Conservation (phyloP, 2,113 vertebrate genomes). For the Alligator sinensis region DNA sequence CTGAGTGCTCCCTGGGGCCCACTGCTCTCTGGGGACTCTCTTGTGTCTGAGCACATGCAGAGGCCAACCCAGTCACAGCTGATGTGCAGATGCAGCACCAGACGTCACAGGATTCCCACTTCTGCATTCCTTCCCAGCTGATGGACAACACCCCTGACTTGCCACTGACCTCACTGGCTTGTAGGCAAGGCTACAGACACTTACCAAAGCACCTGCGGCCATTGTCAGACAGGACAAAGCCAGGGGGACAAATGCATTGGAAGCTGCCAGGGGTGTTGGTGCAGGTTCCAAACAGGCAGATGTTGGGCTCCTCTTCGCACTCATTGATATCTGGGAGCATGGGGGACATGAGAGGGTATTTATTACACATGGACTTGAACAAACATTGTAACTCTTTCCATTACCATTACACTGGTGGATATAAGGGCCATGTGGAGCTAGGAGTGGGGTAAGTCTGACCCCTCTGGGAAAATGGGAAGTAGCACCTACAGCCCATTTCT, state of each 20-base stretch:
- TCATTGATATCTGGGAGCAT: conserved; percentile 88
- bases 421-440: neutral
- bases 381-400: neutral
- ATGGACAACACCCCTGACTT: neutral
- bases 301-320: conserved; percentile 89
- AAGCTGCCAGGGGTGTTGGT: conserved; percentile 92
- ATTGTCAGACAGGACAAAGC: conserved; percentile 91
- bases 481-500: neutral
- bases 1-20: neutral
- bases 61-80: neutral
- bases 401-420: rapidly evolving
- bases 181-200: neutral
- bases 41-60: neutral
- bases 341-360: neutral
- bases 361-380: neutral
- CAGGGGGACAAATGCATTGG: conserved; percentile 89
- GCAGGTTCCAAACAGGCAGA: conserved; percentile 92
- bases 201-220: conserved; percentile 92
- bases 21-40: neutral
- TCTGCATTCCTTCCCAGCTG: neutral
- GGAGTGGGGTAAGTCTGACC: neutral
- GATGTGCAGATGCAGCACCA: neutral
- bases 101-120: neutral
- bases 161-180: no score
- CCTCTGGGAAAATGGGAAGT: neutral